Conservation (phyloP, 2,113 vertebrate genomes). For the Macroglossus sobrinus region DNA sequence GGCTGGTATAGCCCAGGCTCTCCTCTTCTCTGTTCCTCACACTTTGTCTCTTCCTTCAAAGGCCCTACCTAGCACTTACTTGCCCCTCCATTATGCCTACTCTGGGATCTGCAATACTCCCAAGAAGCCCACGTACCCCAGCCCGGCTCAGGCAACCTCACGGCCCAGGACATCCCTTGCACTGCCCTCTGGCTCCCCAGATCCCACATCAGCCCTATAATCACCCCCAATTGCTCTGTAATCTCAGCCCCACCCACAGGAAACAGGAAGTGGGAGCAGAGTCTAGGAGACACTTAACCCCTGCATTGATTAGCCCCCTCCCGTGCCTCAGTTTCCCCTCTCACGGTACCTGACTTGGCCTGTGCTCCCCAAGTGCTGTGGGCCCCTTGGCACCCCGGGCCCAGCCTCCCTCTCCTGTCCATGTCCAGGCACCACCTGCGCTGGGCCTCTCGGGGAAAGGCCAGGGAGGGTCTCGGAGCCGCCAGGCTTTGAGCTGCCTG, state of each 20-base stretch:
- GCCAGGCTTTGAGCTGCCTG: constrained; percentile 17
- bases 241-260: constrained; percentile 38
- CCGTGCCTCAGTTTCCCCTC: constrained; percentile 58
- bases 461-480: neutral
- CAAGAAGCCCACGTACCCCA: neutral
- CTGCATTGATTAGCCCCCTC: neutral
- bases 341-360: constrained; percentile 57
- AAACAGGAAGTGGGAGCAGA: constrained; percentile 54
- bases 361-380: constrained; percentile 44
- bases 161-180: neutral
- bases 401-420: constrained; percentile 59
- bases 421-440: constrained; percentile 51
- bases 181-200: neutral
- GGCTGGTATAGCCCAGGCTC: neutral
- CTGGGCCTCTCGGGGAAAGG: constrained; percentile 32
- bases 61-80: neutral
- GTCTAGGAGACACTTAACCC: neutral
- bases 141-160: neutral
- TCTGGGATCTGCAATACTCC: neutral
- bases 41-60: neutral
- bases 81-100: neutral
- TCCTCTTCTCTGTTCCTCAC: neutral
- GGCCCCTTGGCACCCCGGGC: constrained; percentile 41
- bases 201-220: neutral
- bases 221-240: neutral